Evolutionary conservation across 1,140 invertebrate species (phyloP), one percentile per base, ranked within the genome.

Genomic region (Calephelis virginiensis): DNA sequence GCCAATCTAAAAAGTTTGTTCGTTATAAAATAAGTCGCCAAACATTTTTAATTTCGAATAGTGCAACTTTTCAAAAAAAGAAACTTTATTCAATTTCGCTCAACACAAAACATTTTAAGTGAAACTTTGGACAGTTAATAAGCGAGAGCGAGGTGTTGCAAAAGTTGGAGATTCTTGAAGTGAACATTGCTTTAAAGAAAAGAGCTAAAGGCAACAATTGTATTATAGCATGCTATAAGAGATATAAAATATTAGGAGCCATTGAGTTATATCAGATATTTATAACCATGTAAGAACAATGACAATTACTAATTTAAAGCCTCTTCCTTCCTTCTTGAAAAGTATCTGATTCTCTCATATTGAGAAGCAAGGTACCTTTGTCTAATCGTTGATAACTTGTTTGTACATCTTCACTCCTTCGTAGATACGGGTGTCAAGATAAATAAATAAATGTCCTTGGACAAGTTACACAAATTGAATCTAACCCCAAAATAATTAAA

Each of bases 111-210:
- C 53, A 59, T 59, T 59, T 59, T 59, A 37, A 37, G 53, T n/a
- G 53, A 59, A 59, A 59, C 53, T 59, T 59, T 59, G 53, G 53
- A 59, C 53, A 59, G 53, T 59, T 59, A 59, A 59, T 59, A 59
- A 59, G 53, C 53, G 53, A 59, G 53, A 59, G 53, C 53, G 11
- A 38, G 38, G 53, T 59, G 53, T 59, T 59, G 56, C 56, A 59
- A 59, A 59, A 59, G 56, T 59, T 56, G 53, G 53, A 56, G 53
- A 56, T 17, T 56, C 53, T 56, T 56, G 53, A 56, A 56, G 37
- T 56, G 53, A 56, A 56, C 53, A 56, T 17, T 56, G 37, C 53
- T 56, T 56, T 56, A 56, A 37, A 56, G 53, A 56, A 56, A 56
- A 56, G 53, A 56, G 53, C 53, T 56, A 28, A 56, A 56, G 28